These are phyloP conservation scores for Philopotamus ludificatus DNA, from an alignment of 1,140 invertebrate genomes.

Conservation along the genomic window DNA sequence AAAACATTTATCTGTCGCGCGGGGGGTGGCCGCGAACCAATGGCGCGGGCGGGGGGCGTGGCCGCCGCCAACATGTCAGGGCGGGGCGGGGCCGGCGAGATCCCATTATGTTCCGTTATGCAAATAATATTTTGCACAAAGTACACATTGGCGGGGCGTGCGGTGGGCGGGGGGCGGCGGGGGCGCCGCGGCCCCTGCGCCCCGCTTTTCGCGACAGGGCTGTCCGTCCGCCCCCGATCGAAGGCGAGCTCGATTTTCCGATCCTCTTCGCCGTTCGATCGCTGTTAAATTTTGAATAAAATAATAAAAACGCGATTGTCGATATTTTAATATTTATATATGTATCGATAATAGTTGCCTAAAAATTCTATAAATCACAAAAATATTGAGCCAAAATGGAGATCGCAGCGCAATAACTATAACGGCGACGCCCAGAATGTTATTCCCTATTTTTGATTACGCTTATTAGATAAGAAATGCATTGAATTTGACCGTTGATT, in stretches of 20 bases:
- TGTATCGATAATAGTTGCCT: background rate
- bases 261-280: background rate
- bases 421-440: too few relatives aligned
- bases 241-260: background rate
- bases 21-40: conserved; percentile 26
- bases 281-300: background rate
- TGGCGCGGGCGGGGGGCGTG: conserved; percentile 19
- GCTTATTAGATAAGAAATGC: too few relatives aligned
- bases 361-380: too few relatives aligned
- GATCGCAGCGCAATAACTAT: too few relatives aligned
- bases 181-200: conserved; percentile 1
- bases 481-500: too few relatives aligned
- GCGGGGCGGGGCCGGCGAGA: conserved; percentile 28
- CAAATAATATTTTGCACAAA: conserved; percentile 43
- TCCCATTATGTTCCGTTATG: conserved; percentile 42
- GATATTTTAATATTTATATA: background rate
- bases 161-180: conserved; percentile 16
- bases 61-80: conserved; percentile 39
- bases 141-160: conserved; percentile 38
- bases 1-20: conserved; percentile 37
- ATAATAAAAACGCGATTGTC: background rate
- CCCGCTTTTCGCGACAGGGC: background rate
- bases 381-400: too few relatives aligned
- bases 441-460: too few relatives aligned
- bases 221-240: background rate